These are phyloP conservation scores for Fregetta grallaria DNA, from an alignment of 2,113 vertebrate species.

Conservation along the genomic window DNA sequence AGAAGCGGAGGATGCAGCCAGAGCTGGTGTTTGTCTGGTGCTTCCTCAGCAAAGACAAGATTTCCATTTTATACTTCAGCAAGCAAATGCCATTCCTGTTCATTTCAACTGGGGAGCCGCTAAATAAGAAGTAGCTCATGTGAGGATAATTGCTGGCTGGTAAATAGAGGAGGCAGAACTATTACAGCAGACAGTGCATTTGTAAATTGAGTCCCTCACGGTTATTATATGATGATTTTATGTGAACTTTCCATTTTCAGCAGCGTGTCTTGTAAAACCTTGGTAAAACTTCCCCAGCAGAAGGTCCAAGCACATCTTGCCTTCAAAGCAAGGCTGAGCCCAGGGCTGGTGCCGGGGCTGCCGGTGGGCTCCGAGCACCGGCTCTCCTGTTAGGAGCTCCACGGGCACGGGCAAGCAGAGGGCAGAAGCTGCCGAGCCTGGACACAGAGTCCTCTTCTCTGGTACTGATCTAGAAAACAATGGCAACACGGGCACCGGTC, in stretches of 20 bases:
- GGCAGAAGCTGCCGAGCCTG: neutral
- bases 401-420: fast-evolving
- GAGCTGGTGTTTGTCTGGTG: neutral
- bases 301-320: neutral
- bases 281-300: neutral
- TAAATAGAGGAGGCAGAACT: neutral
- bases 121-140: neutral
- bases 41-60: neutral
- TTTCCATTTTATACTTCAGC: neutral
- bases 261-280: neutral
- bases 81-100: neutral
- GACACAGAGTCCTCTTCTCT: neutral
- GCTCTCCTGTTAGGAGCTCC: neutral
- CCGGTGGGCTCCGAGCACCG: fast-evolving
- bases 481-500: neutral
- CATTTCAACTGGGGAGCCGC: neutral
- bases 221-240: neutral
- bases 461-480: neutral
- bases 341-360: neutral
- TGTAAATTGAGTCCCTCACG: neutral
- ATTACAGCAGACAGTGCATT: neutral
- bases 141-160: constrained; percentile 11
- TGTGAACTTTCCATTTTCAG: neutral
- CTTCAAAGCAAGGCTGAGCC: neutral
- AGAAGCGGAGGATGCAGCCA: neutral